Base-by-base conservation (phyloP, 23 tunicate genomes). In the Aplidium turbinatum region DNA sequence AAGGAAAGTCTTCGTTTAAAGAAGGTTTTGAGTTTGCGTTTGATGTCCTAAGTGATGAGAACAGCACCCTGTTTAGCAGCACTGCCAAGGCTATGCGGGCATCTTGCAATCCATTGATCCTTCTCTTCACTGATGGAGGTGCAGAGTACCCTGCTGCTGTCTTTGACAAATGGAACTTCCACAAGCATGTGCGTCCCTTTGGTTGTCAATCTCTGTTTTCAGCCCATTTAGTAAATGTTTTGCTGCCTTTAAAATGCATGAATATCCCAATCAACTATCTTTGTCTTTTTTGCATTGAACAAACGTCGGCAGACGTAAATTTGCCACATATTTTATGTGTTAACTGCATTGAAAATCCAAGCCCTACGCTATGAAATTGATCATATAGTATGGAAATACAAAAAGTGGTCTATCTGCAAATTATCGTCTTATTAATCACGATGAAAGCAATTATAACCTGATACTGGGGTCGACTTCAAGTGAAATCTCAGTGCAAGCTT, bases 81-180 rank as follows among this genome's bases (percentile, higher is more conserved):
- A 3, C 7, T 6, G 50, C 11, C 11, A 45, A 11, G 50, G n/a
- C n/a, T n/a, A n/a, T n/a, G n/a, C 56, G 77, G 16, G 86, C 94
- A 0, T 23, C 35, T 27, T 88, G 96, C 38, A 88, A 88, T 69
- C 86, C 96, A 0, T 47, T 75, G 34, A 79, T 81, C 4, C 45
- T 88, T n/a, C 68, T 88, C 32, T 82, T 88, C 42, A 88, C 96
- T 22, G 96, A 88, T 58, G 96, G 96, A 6, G 96, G 85, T 38
- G 81, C 79, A 1, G 50, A 34, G 2, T 88, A 80, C 57, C 96
- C 96, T 2, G 46, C 27, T 0, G 58, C 68, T 2, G 82, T 75
- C 0, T 70, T 88, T 5, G 6, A 57, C 38, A 34, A 58, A 57
- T 75, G 86, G 82, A 81, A 88, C 35, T 29, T 27, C 1, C 22